Evolutionary conservation across 92 coral and sea anemone species (phyloP).

Genomic region (Metridium senile): DNA sequence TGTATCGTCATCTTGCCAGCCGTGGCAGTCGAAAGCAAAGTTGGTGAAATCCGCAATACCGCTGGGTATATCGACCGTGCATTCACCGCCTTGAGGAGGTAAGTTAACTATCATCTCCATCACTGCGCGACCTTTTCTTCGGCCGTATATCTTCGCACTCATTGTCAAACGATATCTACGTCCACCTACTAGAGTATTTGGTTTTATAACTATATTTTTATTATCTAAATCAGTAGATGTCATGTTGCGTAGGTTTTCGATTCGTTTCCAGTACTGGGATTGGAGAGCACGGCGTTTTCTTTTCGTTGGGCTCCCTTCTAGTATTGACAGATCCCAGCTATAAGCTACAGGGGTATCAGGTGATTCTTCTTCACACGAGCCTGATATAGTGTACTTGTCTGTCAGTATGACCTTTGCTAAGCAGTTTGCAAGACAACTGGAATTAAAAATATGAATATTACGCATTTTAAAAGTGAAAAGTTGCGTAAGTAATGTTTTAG

Average conservation of each 20-base stretch:
- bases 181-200: conserved; percentile 39
- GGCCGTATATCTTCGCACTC: conserved; percentile 39
- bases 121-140: conserved; percentile 33
- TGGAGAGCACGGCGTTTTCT: conserved; percentile 6
- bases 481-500: too few relatives aligned
- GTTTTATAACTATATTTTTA: conserved; percentile 7
- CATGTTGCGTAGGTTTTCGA: conserved; percentile 5
- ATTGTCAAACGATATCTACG: conserved; percentile 29
- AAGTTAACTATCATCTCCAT: conserved; percentile 29
- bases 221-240: conserved; percentile 16
- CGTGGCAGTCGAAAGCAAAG: conserved; percentile 33
- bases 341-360: neutral
- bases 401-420: neutral
- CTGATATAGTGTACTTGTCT: conserved; percentile 21
- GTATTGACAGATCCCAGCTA: conserved; percentile 16
- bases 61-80: conserved; percentile 15
- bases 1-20: conserved; percentile 42
- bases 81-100: conserved; percentile 46
- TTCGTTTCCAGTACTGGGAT: neutral
- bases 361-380: conserved; percentile 20
- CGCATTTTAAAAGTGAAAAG: too few relatives aligned
- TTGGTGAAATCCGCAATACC: conserved; percentile 41
- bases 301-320: neutral
- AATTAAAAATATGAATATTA: neutral
- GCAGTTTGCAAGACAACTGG: conserved; percentile 29